Evolutionary conservation across 2,797 vertebrate genomes (phyloP).

Genomic region (Hypotaenidia okinawae): DNA sequence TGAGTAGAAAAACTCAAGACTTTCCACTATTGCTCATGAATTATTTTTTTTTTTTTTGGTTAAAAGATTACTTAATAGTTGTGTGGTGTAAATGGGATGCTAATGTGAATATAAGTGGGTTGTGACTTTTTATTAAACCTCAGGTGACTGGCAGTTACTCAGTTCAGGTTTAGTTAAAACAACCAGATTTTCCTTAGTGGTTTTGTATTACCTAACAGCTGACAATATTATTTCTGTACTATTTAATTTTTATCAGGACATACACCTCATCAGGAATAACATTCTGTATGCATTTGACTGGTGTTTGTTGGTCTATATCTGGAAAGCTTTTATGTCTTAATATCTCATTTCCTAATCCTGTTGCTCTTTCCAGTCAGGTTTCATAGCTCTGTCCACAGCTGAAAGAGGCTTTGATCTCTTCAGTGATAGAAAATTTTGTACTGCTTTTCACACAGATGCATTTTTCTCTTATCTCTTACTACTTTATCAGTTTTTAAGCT

Average conservation of each 20-base stretch:
- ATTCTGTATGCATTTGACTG: background rate
- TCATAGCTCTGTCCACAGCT: conserved; percentile 32
- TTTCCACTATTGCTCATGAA: background rate
- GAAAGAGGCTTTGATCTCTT: conserved; percentile 18
- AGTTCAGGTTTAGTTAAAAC: background rate
- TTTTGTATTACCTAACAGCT: background rate
- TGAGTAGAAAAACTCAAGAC: background rate
- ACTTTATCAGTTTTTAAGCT: background rate
- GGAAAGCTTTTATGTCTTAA: conserved; percentile 30
- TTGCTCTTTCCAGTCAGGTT: conserved; percentile 17
- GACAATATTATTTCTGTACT: too few relatives aligned
- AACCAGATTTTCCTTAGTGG: background rate
- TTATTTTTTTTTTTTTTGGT: background rate
- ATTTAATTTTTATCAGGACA: too few relatives aligned
- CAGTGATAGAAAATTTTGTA: background rate
- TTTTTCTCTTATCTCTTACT: background rate
- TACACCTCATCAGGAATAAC: background rate
- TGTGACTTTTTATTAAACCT: background rate
- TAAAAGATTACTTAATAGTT: background rate
- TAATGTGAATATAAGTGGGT: background rate
- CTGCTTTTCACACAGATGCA: background rate
- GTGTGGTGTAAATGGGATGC: background rate
- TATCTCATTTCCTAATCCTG: conserved; percentile 42
- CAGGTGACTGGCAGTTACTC: background rate
- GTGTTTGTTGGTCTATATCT: background rate